Conservation (phyloP, 2,113 vertebrate species). For the Oryzias celebensis region DNA sequence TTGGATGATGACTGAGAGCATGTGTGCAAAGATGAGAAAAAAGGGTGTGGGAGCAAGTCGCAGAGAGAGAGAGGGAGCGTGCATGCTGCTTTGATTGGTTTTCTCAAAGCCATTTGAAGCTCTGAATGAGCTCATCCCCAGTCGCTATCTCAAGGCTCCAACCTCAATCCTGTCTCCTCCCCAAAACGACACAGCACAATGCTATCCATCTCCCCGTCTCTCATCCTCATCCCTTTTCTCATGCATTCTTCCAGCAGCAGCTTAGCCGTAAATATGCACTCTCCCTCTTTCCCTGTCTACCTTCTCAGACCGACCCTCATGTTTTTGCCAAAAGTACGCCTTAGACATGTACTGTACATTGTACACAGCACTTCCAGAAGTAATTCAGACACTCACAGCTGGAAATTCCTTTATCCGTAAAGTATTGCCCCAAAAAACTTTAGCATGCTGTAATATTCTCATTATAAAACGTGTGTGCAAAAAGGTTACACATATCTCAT, state of each 20-base stretch:
- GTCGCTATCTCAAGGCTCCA: constrained; percentile 59
- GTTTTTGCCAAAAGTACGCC: constrained; percentile 9
- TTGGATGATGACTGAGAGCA: constrained; percentile 4
- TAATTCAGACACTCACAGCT: constrained; percentile 3
- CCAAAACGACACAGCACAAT: constrained; percentile 42
- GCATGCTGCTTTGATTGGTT: constrained; percentile 62
- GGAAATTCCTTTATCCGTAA: constrained; percentile 4
- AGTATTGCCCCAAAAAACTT: neutral
- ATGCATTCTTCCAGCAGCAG: constrained; percentile 25
- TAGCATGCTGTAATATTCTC: neutral
- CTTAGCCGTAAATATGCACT: constrained; percentile 40
- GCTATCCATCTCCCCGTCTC: constrained; percentile 41
- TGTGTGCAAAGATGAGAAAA: constrained; percentile 1
- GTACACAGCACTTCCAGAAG: constrained; percentile 3
- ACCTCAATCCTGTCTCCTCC: constrained; percentile 50
- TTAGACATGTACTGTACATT: constrained; percentile 4
- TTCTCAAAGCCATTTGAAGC: constrained; percentile 68
- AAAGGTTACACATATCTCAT: constrained; percentile 2
- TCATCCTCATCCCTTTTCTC: constrained; percentile 1
- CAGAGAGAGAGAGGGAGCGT: constrained; percentile 7
- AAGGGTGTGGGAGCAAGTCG: constrained; percentile 5
- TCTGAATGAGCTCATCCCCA: constrained; percentile 66
- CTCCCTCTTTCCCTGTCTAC: constrained; percentile 1
- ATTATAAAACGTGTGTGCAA: neutral
- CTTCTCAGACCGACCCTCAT: neutral